phyloP scores from a whole-genome alignment of 2,888 invertebrate genomes.

The Scaptomyza cyrtandrae region DNA sequence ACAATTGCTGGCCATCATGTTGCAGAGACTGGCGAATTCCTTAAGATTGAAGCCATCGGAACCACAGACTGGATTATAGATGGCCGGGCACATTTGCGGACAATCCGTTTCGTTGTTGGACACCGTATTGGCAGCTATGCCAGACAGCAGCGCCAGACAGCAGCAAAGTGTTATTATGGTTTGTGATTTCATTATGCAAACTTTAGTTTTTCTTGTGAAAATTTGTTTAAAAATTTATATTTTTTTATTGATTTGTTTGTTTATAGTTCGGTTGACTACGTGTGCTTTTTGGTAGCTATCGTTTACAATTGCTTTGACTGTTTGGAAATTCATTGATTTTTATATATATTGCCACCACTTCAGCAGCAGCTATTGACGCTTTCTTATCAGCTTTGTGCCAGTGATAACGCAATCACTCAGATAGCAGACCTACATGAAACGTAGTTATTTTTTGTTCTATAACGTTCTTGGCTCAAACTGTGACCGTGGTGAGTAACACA shows the following conservation, averaged over 20 bases:
- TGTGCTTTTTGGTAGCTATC: constrained; percentile 52
- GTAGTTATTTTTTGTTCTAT: constrained; percentile 53
- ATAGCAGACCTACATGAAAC: constrained; percentile 30
- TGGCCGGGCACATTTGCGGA: constrained; percentile 67
- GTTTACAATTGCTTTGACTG: constrained; percentile 69
- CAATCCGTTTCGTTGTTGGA: constrained; percentile 65
- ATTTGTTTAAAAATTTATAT: constrained; percentile 6
- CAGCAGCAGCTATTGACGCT: constrained; percentile 13
- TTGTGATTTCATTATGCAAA: constrained; percentile 48
- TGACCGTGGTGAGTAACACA: constrained; percentile 42
- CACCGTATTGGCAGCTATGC: constrained; percentile 56
- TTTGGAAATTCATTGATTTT: constrained; percentile 59
- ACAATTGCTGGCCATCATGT: constrained; percentile 73
- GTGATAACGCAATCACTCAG: constrained; percentile 55
- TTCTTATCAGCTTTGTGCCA: constrained; percentile 44
- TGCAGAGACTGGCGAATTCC: constrained; percentile 75
- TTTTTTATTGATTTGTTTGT: constrained; percentile 20
- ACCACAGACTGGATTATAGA: constrained; percentile 74
- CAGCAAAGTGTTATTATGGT: constrained; percentile 43
- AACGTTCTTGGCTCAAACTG: constrained; percentile 44
- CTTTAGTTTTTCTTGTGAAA: constrained; percentile 23
- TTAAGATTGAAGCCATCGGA: constrained; percentile 71
- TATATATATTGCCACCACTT: constrained; percentile 56
- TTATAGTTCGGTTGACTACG: constrained; percentile 31
- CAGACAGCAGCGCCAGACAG: constrained; percentile 53